Evolutionary conservation across 2,888 invertebrate species (phyloP).

Genomic region (Chorisops tibialis): DNA sequence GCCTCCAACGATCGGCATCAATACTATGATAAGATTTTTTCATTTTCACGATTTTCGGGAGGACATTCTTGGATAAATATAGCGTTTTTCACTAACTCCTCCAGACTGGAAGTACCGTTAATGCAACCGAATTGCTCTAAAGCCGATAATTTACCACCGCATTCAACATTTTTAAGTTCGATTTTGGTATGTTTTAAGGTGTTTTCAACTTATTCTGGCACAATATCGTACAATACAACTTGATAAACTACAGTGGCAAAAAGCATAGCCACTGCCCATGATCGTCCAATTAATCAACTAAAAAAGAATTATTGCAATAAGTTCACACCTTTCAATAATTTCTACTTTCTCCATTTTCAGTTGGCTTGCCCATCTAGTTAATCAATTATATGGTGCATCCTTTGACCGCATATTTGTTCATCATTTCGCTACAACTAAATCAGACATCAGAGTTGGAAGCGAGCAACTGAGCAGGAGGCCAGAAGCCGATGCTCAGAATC

Average conservation of each 20-base stretch:
- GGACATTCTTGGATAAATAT: conserved; percentile 90
- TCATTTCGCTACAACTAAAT: too few species aligned
- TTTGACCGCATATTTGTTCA: too few species aligned
- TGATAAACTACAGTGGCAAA: conserved; percentile 89
- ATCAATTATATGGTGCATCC: too few species aligned
- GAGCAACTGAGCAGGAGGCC: too few species aligned
- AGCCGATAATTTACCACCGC: conserved; percentile 68
- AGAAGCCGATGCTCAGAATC: too few species aligned
- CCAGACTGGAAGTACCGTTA: conserved; percentile 67
- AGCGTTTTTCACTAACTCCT: conserved; percentile 70
- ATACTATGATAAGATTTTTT: too few species aligned
- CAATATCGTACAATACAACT: conserved; percentile 81
- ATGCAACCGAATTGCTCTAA: conserved; percentile 74
- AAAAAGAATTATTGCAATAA: conserved; percentile 5
- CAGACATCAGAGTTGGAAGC: too few species aligned
- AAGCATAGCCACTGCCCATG: conserved; percentile 96
- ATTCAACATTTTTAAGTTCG: conserved; percentile 69
- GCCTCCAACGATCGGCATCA: conserved; percentile 70
- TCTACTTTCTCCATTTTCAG: too few species aligned
- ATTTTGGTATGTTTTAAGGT: conserved; percentile 71
- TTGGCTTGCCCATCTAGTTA: too few species aligned
- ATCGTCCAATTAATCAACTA: conserved; percentile 92
- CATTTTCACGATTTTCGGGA: conserved; percentile 81
- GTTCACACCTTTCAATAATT: conserved; percentile 37
- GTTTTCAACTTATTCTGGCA: too few species aligned